Evolutionary conservation across 1,140 invertebrate genomes (phyloP).

Genomic region (Neoseiulus cucumeris): DNA sequence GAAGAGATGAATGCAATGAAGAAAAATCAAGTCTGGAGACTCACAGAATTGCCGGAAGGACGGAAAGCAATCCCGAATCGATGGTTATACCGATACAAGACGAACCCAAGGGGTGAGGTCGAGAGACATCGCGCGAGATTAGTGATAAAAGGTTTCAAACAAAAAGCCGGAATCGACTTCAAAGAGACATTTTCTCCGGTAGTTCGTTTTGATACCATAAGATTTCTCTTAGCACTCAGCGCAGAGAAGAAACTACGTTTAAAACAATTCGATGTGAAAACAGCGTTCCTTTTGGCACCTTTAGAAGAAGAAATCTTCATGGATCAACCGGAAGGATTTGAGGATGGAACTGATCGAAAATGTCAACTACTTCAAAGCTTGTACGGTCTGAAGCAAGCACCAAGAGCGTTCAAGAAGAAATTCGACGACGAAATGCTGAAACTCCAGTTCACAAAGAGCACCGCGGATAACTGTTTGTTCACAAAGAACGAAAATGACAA

Average conservation of each 20-base stretch:
- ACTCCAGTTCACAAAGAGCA: no score
- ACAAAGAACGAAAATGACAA: background rate
- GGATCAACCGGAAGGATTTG: no score
- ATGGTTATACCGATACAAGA: conserved; percentile 26
- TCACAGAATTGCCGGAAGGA: conserved; percentile 21
- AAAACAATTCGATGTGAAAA: no score
- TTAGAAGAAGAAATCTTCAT: no score
- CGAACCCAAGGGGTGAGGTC: conserved; percentile 20
- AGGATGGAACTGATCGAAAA: background rate
- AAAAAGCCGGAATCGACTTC: no score
- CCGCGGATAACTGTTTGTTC: background rate
- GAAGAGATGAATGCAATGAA: conserved; percentile 24
- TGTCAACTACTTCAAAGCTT: background rate
- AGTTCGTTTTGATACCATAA: no score
- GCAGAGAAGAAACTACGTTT: no score
- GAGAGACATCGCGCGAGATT: conserved; percentile 20
- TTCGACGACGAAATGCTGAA: no score
- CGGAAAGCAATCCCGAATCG: conserved; percentile 21
- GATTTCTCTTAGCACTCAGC: no score
- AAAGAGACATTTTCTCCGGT: no score
- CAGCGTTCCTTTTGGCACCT: no score
- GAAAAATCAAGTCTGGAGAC: conserved; percentile 26
- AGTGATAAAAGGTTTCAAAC: no score
- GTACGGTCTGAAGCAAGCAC: background rate
- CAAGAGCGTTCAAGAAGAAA: background rate